These are phyloP conservation scores for Pemphigus obesinymphae DNA, from an alignment of 1,140 invertebrate species.

Conservation along the genomic window DNA sequence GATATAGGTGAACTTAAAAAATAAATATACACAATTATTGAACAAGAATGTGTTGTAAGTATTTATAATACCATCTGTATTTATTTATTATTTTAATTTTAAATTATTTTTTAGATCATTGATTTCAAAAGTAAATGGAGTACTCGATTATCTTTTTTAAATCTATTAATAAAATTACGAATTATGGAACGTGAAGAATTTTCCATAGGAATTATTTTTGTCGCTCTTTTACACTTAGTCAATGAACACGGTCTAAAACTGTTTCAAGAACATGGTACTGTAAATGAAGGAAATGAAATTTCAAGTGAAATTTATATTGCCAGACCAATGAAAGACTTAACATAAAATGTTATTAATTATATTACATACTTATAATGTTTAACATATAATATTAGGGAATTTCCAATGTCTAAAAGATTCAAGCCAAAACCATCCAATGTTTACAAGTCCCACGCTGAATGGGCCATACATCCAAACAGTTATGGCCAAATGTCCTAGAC, in stretches of 20 bases:
- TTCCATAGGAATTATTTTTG: background rate
- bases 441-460: no score
- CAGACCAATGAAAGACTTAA: background rate
- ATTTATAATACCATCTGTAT: background rate
- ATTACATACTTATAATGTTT: no score
- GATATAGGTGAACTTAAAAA: background rate
- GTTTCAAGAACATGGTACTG: background rate
- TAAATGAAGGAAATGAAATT: background rate
- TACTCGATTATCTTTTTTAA: background rate
- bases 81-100: background rate
- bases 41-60: constrained; percentile 22
- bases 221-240: background rate
- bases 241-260: background rate
- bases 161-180: background rate
- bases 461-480: no score
- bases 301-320: background rate
- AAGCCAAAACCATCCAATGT: no score
- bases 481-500: no score
- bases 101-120: background rate
- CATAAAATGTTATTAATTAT: no score
- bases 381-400: no score
- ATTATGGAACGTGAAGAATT: background rate
- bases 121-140: background rate
- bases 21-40: constrained; percentile 1
- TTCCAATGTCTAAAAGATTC: no score